Evolutionary conservation across 2,113 vertebrate genomes (phyloP), one percentile per base, ranked within the genome.

Genomic region (Rattus norvegicus): DNA sequence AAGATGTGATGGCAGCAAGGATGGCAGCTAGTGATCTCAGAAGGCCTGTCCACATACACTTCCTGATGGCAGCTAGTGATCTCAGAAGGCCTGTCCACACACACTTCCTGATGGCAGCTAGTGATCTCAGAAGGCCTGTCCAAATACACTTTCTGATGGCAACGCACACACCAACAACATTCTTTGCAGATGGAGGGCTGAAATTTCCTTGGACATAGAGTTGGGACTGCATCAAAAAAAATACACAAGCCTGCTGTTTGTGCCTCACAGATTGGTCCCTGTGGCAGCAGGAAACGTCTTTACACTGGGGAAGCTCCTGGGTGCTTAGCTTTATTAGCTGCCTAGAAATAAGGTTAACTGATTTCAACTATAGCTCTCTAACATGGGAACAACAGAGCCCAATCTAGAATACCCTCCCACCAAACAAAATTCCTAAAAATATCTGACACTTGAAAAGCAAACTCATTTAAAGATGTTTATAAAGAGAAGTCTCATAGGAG

Each of bases 391-490:
- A 67, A 77, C 1, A 43, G n/a, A 54, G 20, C 47, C 33, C 0
- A 89, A 43, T n/a, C 20, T 24, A 30, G 72, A 65, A 65, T 1
- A 9, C 19, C 43, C 73, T 5, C 39, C 33, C 47, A 69, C 65
- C 10, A 65, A 30, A 56, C 59, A 81, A 72, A 43, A 85, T 87
- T 73, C 80, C 73, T 90, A 47, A 70, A 90, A 95, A 92, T 2
- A 92, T 76, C 61, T 76, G 14, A 33, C 52, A 39, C 67, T 39
- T 94, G 36, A 73, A 95, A 90, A 88, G 59, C 56, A 36, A 79
- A 79, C 39, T 75, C 49, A 88, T 83, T 92, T 90, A 92, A 91
- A 86, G 67, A 93, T 39, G 49, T 54, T 36, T 72, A 89, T 67
- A 76, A 70, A 77, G 61, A 84, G 16, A 84, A 77, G 54, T 69